A percentile compares a stretch with the other conserved stretches of the same genome.
phyloP scores from a whole-genome alignment of 2,113 vertebrate species.

The Elachura formosa region DNA sequence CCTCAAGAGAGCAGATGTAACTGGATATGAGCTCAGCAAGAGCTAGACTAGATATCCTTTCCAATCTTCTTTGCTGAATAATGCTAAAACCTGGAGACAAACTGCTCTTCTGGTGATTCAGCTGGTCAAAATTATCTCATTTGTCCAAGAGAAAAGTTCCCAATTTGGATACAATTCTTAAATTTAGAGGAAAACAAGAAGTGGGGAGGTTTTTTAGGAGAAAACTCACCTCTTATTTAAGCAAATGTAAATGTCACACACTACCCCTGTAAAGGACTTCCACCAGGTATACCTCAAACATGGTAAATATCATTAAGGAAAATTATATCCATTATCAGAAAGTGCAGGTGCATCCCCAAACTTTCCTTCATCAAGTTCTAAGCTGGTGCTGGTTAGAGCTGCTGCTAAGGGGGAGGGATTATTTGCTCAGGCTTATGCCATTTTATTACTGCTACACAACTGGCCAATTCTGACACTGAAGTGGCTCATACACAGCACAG shows the following conservation, averaged over 20 bases:
- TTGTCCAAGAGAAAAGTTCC: background rate
- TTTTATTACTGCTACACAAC: background rate
- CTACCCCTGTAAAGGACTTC: background rate
- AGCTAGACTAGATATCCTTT: background rate
- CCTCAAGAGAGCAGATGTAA: background rate
- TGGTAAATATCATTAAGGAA: background rate
- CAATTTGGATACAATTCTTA: background rate
- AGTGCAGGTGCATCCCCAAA: background rate
- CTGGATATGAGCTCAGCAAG: background rate
- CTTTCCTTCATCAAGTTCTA: background rate
- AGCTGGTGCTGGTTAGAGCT: background rate
- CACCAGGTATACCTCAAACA: background rate
- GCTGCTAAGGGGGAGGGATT: background rate
- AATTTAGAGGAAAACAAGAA: background rate
- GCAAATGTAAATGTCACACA: background rate
- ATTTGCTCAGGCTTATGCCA: background rate
- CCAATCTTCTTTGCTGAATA: background rate
- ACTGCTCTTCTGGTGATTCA: background rate
- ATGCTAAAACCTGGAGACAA: background rate
- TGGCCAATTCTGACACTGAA: background rate
- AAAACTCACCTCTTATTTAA: background rate
- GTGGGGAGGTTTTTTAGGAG: background rate
- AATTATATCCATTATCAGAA: background rate
- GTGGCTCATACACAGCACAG: background rate
- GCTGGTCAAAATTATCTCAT: background rate